Percentiles rank a stretch among this genome's conserved stretches.
These are phyloP conservation scores for Cotesia typhae DNA, from an alignment of 1,140 invertebrate species.

Conservation along the genomic window DNA sequence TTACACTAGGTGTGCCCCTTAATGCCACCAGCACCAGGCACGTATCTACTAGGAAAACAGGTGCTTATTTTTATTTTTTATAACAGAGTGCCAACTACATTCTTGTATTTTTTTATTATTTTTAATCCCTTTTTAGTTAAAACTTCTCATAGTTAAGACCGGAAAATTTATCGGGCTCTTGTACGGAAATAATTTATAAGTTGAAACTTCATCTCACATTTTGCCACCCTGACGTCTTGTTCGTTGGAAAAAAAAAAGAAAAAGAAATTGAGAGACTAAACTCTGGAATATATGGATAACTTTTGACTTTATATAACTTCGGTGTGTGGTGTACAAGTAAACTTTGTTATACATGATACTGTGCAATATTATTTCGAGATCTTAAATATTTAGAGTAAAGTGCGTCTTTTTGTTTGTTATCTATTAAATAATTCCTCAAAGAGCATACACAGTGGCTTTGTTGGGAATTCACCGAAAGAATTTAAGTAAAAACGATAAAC, in stretches of 20 bases:
- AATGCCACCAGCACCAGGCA: conserved; percentile 48
- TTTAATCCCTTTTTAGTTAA: conserved; percentile 16
- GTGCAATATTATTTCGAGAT: too few species aligned
- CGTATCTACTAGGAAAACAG: conserved; percentile 32
- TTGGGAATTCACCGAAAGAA: background rate
- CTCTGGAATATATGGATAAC: too few species aligned
- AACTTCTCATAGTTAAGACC: conserved; percentile 37
- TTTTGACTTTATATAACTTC: too few species aligned
- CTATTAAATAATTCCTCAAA: background rate
- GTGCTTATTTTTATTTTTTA: conserved; percentile 24
- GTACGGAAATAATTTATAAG: conserved; percentile 22
- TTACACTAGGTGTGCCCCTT: too few species aligned
- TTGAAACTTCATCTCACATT: conserved; percentile 11
- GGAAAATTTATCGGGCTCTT: conserved; percentile 32
- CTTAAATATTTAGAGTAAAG: too few species aligned
- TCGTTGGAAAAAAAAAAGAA: background rate
- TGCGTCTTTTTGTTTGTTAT: too few species aligned
- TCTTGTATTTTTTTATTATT: background rate
- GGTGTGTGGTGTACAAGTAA: background rate
- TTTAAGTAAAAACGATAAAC: conserved; percentile 25
- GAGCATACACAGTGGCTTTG: background rate
- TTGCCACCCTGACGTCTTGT: background rate
- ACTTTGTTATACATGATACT: too few species aligned
- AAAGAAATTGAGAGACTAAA: too few species aligned
- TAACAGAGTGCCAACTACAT: conserved; percentile 11